Evolutionary conservation across 2,888 invertebrate species (phyloP), one percentile per base, ranked within the genome.

Genomic region (Helleia helle): DNA sequence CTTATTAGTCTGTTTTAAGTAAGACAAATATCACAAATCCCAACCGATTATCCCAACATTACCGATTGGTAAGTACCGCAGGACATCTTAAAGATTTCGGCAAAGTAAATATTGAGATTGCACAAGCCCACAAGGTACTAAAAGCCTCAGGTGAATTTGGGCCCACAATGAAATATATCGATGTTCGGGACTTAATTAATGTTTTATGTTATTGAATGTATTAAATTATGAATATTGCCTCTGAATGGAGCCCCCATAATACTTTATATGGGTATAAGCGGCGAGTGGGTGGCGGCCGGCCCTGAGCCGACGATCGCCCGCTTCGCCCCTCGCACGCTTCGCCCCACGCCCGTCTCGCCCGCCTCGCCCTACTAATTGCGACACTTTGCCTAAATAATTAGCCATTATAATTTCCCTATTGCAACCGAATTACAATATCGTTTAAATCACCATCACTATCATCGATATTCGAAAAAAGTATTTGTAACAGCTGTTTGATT

Each of bases 281-380:
- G 65, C 69, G 74, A 77, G 83, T 84, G 80, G 83, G 83, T 67
- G 81, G 83, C 63, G 62, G 81, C 55, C 72, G 81, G 68, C 81
- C 83, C 64, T 81, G 81, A 83, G 75, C 70, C 59, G 65, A 54
- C 52, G 49, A 62, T n/a, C n/a, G n/a, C n/a, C n/a, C n/a, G n/a
- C n/a, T n/a, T n/a, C n/a, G n/a, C n/a, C n/a, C n/a, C n/a, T n/a
- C n/a, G n/a, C n/a, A n/a, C n/a, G n/a, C n/a, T n/a, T n/a, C n/a
- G n/a, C n/a, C n/a, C n/a, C 67, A 66, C 61, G 73, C 69, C 65
- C 71, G 77, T 69, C 71, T 71, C 74, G 74, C 66, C 60, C 61
- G 61, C 62, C 66, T 65, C 64, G 67, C 67, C 65, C 61, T 61
- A 43, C 59, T 59, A 51, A 47, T 71, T 79, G 71, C 77, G 68